phyloP scores from a whole-genome alignment of 2,113 vertebrate genomes.

The Vulpes vulpes region DNA sequence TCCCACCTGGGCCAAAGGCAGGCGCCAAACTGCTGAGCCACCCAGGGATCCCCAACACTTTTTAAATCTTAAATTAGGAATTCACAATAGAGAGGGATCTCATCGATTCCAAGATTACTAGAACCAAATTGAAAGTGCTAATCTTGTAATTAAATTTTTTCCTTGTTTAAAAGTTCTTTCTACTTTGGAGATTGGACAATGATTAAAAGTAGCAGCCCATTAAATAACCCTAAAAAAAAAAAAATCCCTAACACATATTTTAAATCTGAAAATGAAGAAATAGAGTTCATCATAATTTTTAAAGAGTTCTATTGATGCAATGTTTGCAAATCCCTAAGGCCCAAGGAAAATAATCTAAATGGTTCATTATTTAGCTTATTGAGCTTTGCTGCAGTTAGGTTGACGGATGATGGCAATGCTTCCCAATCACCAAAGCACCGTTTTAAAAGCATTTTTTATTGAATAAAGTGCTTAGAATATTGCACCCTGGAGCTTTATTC shows the following conservation, averaged over 20 bases:
- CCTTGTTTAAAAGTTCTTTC: constrained; percentile 26
- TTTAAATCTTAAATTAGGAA: constrained; percentile 24
- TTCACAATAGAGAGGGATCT: not conserved
- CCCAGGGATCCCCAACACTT: not conserved
- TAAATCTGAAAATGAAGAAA: constrained; percentile 75
- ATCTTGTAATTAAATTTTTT: constrained; percentile 6
- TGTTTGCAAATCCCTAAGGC: constrained; percentile 87
- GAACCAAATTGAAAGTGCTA: not conserved
- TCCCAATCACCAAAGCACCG: constrained; percentile 88
- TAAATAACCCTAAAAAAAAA: constrained; percentile 63
- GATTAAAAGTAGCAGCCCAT: constrained; percentile 67
- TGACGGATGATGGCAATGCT: constrained; percentile 88
- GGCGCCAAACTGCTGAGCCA: no score
- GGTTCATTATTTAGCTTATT: constrained; percentile 91
- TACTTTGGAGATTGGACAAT: not conserved
- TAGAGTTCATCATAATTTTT: constrained; percentile 93
- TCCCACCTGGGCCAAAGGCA: no score
- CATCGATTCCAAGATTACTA: not conserved
- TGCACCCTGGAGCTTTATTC: constrained; percentile 90
- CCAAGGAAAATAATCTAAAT: constrained; percentile 90
- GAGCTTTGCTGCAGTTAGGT: constrained; percentile 88
- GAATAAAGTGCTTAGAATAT: constrained; percentile 90
- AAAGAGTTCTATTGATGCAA: constrained; percentile 88
- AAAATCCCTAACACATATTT: constrained; percentile 63
- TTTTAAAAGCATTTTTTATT: constrained; percentile 92